These are phyloP conservation scores for Antheraea mylitta DNA, from an alignment of 1,140 invertebrate species.

Conservation along the genomic window DNA sequence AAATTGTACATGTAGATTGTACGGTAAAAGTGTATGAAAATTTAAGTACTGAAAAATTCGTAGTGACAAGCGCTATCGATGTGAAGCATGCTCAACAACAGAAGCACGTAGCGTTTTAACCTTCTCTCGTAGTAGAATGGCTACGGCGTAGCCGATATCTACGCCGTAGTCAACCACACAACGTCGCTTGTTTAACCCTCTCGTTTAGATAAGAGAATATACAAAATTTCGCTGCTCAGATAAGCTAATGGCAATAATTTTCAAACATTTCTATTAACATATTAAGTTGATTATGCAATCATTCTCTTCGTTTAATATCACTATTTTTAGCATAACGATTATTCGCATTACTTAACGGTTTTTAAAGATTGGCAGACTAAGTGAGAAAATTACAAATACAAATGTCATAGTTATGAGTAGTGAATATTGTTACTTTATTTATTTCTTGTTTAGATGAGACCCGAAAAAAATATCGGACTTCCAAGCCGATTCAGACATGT, in stretches of 20 bases:
- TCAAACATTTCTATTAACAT: constrained; percentile 24
- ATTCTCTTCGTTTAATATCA: background rate
- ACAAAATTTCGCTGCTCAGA: constrained; percentile 42
- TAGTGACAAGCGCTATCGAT: background rate
- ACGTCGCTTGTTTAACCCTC: constrained; percentile 30
- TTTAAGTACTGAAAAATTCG: background rate
- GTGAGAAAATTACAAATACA: no score
- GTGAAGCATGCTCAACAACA: constrained; percentile 20
- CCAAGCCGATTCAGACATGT: no score
- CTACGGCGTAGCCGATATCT: constrained; percentile 30
- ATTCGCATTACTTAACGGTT: no score
- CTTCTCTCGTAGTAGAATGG: constrained; percentile 29
- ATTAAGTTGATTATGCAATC: constrained; percentile 17
- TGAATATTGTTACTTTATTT: no score
- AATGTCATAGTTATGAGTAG: no score
- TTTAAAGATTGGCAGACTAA: no score
- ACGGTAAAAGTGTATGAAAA: background rate
- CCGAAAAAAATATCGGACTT: no score
- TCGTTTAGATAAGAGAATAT: constrained; percentile 47
- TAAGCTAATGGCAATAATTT: constrained; percentile 57
- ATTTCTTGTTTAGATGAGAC: no score
- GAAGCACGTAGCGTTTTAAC: constrained; percentile 34
- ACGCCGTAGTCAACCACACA: constrained; percentile 14
- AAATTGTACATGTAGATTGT: background rate
- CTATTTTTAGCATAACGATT: background rate